A percentile compares a stretch with the other conserved stretches of the same genome.
Conservation (phyloP, 2,797 vertebrate genomes). For the Falco berigora region DNA sequence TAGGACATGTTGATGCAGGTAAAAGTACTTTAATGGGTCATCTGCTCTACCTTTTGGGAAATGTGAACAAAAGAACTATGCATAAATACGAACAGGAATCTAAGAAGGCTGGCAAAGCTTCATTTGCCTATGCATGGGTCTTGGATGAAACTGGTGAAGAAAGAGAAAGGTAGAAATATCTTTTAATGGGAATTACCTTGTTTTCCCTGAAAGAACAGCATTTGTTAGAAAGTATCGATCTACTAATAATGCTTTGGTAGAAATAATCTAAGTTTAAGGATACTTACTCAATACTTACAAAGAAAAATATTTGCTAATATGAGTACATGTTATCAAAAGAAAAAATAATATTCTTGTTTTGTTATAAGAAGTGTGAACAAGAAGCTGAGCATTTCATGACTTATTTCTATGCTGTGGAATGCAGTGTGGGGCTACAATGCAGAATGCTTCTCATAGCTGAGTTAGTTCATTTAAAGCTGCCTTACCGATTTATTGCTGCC, state of each 20-base stretch:
- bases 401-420: background rate
- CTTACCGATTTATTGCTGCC: background rate
- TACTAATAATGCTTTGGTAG: background rate
- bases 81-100: conserved; percentile 98
- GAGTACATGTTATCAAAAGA: background rate
- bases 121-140: conserved; percentile 97
- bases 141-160: conserved; percentile 99
- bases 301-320: background rate
- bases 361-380: background rate
- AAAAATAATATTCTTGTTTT: background rate
- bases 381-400: background rate
- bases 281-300: background rate
- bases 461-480: background rate
- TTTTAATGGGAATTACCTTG: background rate
- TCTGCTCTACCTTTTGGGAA: conserved; percentile 91
- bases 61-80: conserved; percentile 98
- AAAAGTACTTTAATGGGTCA: conserved; percentile 99
- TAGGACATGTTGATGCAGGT: conserved; percentile 97
- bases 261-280: background rate
- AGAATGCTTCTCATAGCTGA: background rate
- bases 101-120: conserved; percentile 97
- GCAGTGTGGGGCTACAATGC: background rate
- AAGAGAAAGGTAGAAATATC: conserved; percentile 84
- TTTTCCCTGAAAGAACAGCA: background rate
- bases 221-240: background rate